phyloP scores from a whole-genome alignment of 2,888 invertebrate genomes.

The Ryuthela nishihirai region DNA sequence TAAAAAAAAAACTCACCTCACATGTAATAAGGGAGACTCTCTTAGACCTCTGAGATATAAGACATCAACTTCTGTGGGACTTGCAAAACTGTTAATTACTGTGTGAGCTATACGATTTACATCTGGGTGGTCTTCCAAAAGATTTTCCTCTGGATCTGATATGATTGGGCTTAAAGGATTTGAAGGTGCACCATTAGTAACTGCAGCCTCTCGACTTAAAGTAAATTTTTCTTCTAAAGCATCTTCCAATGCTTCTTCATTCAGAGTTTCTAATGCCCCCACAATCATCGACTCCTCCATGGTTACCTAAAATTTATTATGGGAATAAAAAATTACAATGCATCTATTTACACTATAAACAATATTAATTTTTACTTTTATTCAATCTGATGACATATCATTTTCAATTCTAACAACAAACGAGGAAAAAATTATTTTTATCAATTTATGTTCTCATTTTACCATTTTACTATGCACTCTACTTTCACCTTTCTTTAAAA shows the following conservation, averaged over 20 bases:
- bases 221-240: slow-evolving; percentile 60
- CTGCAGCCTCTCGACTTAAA: slow-evolving; percentile 9
- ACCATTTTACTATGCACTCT: too few species aligned
- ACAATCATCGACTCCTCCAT: slow-evolving; percentile 93
- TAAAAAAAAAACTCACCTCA: slow-evolving; percentile 13
- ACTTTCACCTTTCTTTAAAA: too few species aligned
- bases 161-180: slow-evolving; percentile 45
- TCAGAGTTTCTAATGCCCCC: slow-evolving; percentile 84
- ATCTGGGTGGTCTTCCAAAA: slow-evolving; percentile 15
- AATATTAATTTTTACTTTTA: too few species aligned
- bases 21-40: slow-evolving; percentile 20
- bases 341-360: too few species aligned
- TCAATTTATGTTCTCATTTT: too few species aligned
- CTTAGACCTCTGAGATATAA: slow-evolving; percentile 27
- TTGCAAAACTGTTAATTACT: not conserved
- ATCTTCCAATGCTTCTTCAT: slow-evolving; percentile 90
- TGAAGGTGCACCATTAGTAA: slow-evolving; percentile 2
- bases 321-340: too few species aligned
- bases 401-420: too few species aligned
- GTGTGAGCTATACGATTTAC: slow-evolving; percentile 12
- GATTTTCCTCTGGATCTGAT: slow-evolving; percentile 45
- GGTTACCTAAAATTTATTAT: slow-evolving; percentile 71
- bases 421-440: too few species aligned
- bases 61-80: slow-evolving; percentile 29
- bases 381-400: too few species aligned